Base-by-base conservation (phyloP, 2,113 vertebrate species). In the Pedionomus torquatus region DNA sequence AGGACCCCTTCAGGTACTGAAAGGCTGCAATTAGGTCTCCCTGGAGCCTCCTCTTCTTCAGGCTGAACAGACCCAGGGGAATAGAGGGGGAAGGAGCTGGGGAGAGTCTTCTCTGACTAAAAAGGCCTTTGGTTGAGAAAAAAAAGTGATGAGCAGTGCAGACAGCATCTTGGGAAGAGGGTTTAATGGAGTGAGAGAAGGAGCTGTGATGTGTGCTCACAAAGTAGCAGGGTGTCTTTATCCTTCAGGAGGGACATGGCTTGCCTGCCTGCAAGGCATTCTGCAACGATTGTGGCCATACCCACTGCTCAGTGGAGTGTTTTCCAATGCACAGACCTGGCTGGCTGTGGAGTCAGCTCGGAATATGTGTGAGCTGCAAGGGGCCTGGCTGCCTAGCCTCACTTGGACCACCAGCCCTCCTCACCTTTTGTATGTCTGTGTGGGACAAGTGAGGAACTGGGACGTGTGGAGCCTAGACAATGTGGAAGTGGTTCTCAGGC, bases 401-500 rank as follows among this genome's bases (percentile, higher is more conserved):
- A 5, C 28, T 37, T 61, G 63, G 66, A 60, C 41, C 63, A 25
- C 25, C 74, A 76, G 46, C 68, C 9, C 15, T 80, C 44, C 35
- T 31, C 39, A 24, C 8, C 18, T n/a, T 46, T 23, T 30, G 5
- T 35, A 10, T 1, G 1, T 16, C 28, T n/a, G 17, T 10, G 41
- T 57, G 69, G 26, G 11, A 57, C 19, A 19, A 79, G 33, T 0
- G 0, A 71, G 18, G 46, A 80, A 35, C 19, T 0, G 2, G 57
- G 39, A 51, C 0, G 0, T 2, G 1, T 26, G 57, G 57, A 84
- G 41, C 33, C 9, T 6, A 1, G 33, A 5, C 2, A 0, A 0
- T 5, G 31, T 46, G 48, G 25, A 60, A 76, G 23, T 2, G 16
- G 30, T 12, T 86, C 58, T 81, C 26, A 18, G 37, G 48, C 31